Evolutionary conservation across 1,140 invertebrate species (phyloP).

Genomic region (Scaptodrosophila lebanonensis): DNA sequence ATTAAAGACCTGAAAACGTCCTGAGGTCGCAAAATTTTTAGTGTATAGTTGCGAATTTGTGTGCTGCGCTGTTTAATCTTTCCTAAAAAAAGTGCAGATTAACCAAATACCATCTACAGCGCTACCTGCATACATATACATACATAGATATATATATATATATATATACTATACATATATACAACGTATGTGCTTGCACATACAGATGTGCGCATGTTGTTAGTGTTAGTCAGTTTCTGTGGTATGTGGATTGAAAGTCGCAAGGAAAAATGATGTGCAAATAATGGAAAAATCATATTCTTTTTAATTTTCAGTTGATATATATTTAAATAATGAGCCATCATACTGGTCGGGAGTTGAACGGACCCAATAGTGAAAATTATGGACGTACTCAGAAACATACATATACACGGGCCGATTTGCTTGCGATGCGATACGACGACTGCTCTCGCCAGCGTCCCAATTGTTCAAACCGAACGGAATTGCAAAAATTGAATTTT

Average conservation of each 20-base stretch:
- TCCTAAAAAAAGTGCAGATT: neutral
- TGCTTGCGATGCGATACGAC: conserved; percentile 57
- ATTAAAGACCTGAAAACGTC: no score
- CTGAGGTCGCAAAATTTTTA: no score
- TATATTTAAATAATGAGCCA: neutral
- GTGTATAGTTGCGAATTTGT: no score
- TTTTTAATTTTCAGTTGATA: no score
- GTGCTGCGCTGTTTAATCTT: neutral
- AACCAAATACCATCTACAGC: conserved; percentile 2
- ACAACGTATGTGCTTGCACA: conserved; percentile 3
- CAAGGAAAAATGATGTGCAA: no score
- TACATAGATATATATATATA: conserved; percentile 2
- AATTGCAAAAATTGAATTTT: conserved; percentile 52
- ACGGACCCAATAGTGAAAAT: no score
- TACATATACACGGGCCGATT: conserved; percentile 51
- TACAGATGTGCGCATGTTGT: neutral
- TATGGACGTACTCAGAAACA: neutral
- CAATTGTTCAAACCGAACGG: conserved; percentile 38
- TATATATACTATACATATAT: conserved; percentile 6
- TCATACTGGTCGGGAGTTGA: no score
- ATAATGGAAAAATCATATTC: no score
- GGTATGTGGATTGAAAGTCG: no score
- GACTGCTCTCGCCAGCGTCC: conserved; percentile 46
- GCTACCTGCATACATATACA: conserved; percentile 7
- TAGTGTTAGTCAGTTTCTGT: neutral